Evolutionary conservation across 2,888 invertebrate species (phyloP).

Genomic region (Ochropleura leucogaster): DNA sequence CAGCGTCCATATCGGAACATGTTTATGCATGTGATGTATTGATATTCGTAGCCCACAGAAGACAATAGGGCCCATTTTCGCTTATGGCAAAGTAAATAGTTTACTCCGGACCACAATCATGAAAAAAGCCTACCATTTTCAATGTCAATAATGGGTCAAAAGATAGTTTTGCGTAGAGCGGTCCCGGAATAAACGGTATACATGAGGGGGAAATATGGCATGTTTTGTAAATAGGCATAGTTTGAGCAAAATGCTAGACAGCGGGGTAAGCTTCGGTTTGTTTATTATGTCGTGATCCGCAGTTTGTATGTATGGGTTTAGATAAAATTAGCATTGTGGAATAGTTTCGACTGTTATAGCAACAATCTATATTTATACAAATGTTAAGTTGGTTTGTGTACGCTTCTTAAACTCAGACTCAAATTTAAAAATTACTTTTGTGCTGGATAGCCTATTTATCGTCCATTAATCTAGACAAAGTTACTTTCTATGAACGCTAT

Average conservation of each 20-base stretch:
- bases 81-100: conserved; percentile 55
- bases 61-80: conserved; percentile 51
- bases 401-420: no score
- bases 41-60: conserved; percentile 44
- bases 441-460: no score
- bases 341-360: conserved; percentile 1
- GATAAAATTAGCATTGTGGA: conserved; percentile 40
- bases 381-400: no score
- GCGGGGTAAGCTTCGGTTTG: conserved; percentile 40
- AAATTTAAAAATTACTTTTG: no score
- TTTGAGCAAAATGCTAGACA: conserved; percentile 42
- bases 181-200: conserved; percentile 58
- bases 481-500: background rate
- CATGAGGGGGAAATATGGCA: conserved; percentile 53
- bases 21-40: conserved; percentile 64
- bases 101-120: conserved; percentile 60
- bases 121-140: conserved; percentile 62
- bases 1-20: conserved; percentile 44
- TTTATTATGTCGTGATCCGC: conserved; percentile 41
- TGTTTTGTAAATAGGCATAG: conserved; percentile 58
- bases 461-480: background rate
- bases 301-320: conserved; percentile 27
- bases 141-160: conserved; percentile 65
- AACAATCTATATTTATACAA: background rate
- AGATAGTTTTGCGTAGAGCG: conserved; percentile 56